Evolutionary conservation across 1,140 invertebrate genomes (phyloP), one percentile per base, ranked within the genome.

Genomic region (Mylabris phalerata): DNA sequence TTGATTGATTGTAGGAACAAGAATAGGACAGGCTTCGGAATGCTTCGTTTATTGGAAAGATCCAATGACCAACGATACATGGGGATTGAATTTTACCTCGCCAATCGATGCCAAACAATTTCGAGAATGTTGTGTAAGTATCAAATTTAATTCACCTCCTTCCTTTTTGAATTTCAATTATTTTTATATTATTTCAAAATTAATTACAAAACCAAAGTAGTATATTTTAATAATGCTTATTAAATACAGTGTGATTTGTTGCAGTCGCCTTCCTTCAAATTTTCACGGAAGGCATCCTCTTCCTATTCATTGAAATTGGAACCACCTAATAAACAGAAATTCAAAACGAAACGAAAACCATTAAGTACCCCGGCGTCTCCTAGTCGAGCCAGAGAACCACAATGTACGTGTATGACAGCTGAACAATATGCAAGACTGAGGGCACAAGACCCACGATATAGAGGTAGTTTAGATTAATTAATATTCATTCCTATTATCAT

Each of bases 21-120:
- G 93, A 63, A 93, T 98, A 69, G 95, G 93, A 9, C 95, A 96
- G 78, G 94, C 95, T 24, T 97, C 94, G 7, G 95, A 98, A 80
- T 97, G 95, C 78, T 98, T 98, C 76, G 92, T 98, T 40, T 97
- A 98, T 74, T 98, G 95, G 95, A 95, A 95, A 76, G 95, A 98
- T 78, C 87, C 90, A 2, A 89, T 92, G 83, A 95, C 92, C 62
- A 93, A 92, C 74, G 93, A 96, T 74, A 97, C 95, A n/a, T 98
- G 95, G 95, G 95, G 95, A 46, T 82, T 98, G 52, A 98, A 98
- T 98, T 72, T 98, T 74, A 97, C 95, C 43, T 97, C 93, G 43
- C 87, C 94, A 19, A 92, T 94, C 68, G 95, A 98, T 77, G 95
- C 95, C 56, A 95, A 95, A 79, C 90, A 95, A 77, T 98, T 98